Conservation (phyloP, 1,140 invertebrate species). For the Vanessa atalanta region DNA sequence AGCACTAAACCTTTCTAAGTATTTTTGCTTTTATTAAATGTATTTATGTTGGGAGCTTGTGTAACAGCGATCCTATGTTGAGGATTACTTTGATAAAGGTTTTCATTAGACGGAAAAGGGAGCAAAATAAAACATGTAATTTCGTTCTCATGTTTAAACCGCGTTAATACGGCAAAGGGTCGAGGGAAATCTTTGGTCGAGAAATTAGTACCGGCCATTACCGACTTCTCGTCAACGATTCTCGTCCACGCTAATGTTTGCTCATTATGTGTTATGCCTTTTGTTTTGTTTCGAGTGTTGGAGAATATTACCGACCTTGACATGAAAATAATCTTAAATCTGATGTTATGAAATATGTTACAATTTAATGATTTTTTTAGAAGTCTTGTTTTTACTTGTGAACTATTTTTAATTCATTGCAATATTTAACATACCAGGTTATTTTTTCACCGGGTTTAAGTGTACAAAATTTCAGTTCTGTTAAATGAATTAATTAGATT, state of each 20-base stretch:
- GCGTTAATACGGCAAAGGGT: constrained; percentile 59
- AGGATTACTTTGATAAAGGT: constrained; percentile 59
- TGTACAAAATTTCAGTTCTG: no score
- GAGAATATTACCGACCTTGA: neutral
- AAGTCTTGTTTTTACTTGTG: no score
- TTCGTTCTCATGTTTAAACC: constrained; percentile 55
- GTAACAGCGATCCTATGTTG: constrained; percentile 39
- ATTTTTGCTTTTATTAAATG: neutral
- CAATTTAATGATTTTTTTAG: no score
- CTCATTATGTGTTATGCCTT: constrained; percentile 20
- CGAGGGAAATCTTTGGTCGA: constrained; percentile 51
- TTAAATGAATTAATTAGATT: no score
- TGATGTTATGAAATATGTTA: neutral
- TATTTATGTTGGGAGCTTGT: constrained; percentile 14
- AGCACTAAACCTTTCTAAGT: constrained; percentile 2
- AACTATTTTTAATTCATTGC: neutral
- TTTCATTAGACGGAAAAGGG: constrained; percentile 54
- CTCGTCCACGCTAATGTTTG: constrained; percentile 19
- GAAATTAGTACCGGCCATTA: constrained; percentile 48
- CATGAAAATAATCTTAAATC: neutral
- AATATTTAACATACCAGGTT: neutral
- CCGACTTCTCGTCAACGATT: constrained; percentile 33
- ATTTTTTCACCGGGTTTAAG: no score
- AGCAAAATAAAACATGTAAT: constrained; percentile 59
- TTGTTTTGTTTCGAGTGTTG: constrained; percentile 9